These are phyloP conservation scores for Halictus rubicundus DNA, from an alignment of 1,140 invertebrate genomes.

Conservation along the genomic window DNA sequence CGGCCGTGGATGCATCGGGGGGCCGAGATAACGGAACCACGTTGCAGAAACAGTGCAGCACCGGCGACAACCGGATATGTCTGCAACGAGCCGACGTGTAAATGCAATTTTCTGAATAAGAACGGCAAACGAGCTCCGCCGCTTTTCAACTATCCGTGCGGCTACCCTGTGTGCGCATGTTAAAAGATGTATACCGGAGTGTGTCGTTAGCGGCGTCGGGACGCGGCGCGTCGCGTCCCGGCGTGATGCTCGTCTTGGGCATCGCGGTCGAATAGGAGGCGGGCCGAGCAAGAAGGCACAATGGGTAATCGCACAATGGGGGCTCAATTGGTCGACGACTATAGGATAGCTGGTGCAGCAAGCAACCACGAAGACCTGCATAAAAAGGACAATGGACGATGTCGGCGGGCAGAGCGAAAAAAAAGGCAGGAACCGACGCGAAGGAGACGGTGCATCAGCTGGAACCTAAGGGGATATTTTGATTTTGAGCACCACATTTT, in stretches of 20 bases:
- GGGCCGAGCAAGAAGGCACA: conserved; percentile 42
- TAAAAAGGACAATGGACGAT: conserved; percentile 59
- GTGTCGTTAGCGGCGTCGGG: conserved; percentile 42
- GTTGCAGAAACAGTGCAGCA: neutral
- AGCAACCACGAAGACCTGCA: conserved; percentile 42
- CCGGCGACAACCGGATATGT: neutral
- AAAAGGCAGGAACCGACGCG: conserved; percentile 38
- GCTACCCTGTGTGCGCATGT: neutral
- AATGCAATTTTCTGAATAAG: conserved; percentile 25
- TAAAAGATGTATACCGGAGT: conserved; percentile 29
- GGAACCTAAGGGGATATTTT: conserved; percentile 48
- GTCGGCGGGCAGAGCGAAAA: conserved; percentile 41
- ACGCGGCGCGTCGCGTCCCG: neutral
- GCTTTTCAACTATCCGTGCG: neutral
- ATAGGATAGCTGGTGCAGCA: conserved; percentile 41
- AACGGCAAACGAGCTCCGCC: conserved; percentile 5
- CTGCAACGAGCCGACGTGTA: conserved; percentile 10
- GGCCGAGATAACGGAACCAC: neutral
- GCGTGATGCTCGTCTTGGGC: conserved; percentile 49
- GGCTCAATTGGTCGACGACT: conserved; percentile 53
- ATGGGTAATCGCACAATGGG: conserved; percentile 59
- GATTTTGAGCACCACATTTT: too few relatives aligned
- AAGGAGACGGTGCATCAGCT: conserved; percentile 34
- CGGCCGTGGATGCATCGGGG: neutral
- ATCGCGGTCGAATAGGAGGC: conserved; percentile 11